These are phyloP conservation scores for Macrophya alboannulata DNA, from an alignment of 2,888 invertebrate species.

Conservation along the genomic window DNA sequence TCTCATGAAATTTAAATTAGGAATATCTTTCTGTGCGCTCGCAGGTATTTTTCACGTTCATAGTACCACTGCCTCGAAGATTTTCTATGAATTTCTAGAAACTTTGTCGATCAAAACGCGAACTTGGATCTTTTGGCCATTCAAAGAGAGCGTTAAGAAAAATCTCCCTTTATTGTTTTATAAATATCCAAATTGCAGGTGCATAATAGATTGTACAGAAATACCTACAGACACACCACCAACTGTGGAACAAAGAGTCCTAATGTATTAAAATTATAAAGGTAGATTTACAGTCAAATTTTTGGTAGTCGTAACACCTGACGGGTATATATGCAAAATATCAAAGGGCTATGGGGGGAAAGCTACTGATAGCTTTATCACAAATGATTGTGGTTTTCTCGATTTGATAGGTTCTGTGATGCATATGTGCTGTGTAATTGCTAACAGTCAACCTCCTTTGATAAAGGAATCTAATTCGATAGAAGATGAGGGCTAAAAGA, in stretches of 20 bases:
- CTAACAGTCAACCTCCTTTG: conserved; percentile 41
- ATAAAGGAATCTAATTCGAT: background rate
- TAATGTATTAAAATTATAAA: conserved; percentile 61
- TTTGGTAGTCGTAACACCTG: conserved; percentile 51
- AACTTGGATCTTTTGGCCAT: conserved; percentile 64
- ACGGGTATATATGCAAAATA: conserved; percentile 57
- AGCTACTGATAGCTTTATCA: conserved; percentile 60
- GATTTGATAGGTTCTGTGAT: conserved; percentile 57
- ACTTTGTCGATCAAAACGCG: conserved; percentile 58
- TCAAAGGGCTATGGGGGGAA: conserved; percentile 60
- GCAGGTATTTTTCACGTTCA: conserved; percentile 58
- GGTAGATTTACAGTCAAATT: conserved; percentile 54
- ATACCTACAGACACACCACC: conserved; percentile 20
- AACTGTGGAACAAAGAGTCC: conserved; percentile 59
- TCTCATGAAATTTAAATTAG: conserved; percentile 61
- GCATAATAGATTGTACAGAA: conserved; percentile 36
- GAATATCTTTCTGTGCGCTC: conserved; percentile 60
- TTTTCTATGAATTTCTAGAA: conserved; percentile 61
- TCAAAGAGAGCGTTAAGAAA: conserved; percentile 59
- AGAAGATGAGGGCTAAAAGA: background rate
- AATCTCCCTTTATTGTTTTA: conserved; percentile 58
- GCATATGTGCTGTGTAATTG: conserved; percentile 59
- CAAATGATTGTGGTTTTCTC: conserved; percentile 60
- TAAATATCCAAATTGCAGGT: conserved; percentile 53
- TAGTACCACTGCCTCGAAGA: conserved; percentile 55